A percentile compares a stretch with the other conserved stretches of the same genome.
Conservation (phyloP, 2,888 invertebrate genomes). For the Andrena marginata region DNA sequence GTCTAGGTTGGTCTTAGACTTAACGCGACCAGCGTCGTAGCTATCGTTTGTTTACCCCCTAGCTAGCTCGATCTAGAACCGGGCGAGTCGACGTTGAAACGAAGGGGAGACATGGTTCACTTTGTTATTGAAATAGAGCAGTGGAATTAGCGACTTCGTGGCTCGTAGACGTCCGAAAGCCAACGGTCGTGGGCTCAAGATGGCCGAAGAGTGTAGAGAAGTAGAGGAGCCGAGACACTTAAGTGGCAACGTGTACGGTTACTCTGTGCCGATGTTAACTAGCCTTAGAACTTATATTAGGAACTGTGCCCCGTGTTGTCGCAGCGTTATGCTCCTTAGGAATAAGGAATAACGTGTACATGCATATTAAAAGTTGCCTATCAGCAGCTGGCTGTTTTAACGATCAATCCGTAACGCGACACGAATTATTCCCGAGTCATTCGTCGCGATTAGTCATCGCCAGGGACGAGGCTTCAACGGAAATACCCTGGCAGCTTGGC, state of each 20-base stretch:
- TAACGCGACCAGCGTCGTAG: neutral
- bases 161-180: neutral
- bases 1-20: slow-evolving; percentile 11
- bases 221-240: neutral
- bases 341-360: neutral
- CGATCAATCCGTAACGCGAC: slow-evolving; percentile 10
- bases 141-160: neutral
- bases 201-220: neutral
- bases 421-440: slow-evolving; percentile 10
- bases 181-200: neutral
- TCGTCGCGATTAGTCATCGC: slow-evolving; percentile 13
- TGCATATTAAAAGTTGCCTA: neutral
- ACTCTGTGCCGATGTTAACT: neutral
- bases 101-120: neutral
- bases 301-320: neutral
- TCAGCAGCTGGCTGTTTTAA: slow-evolving; percentile 1
- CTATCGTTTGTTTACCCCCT: slow-evolving; percentile 11
- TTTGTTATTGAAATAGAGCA: neutral
- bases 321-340: neutral
- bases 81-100: slow-evolving; percentile 3
- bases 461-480: neutral
- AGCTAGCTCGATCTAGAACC: slow-evolving; percentile 19
- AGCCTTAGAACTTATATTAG: slow-evolving; percentile 1
- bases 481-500: slow-evolving; percentile 20
- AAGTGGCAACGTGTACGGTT: neutral